phyloP scores from a whole-genome alignment of 2,888 invertebrate species.

The Diachrysia chrysitis region DNA sequence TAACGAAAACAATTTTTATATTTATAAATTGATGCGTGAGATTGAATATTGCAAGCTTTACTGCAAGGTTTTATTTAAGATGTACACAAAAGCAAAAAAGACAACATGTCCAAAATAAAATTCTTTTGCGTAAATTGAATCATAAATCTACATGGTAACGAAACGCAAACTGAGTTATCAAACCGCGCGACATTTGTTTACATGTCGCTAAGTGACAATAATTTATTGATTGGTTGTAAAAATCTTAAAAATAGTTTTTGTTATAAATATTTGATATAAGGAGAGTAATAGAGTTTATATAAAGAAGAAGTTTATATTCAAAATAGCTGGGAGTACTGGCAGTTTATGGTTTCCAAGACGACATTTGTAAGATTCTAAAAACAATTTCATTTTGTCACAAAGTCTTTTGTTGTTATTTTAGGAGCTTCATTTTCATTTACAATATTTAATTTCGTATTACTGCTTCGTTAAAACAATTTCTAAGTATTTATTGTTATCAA shows the following conservation, averaged over 20 bases:
- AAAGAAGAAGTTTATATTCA: conserved; percentile 9
- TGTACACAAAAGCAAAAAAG: too few relatives aligned
- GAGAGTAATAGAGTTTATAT: neutral
- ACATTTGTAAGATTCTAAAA: conserved; percentile 69
- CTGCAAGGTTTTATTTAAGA: too few relatives aligned
- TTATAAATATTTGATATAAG: conserved; percentile 7
- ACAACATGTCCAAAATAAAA: too few relatives aligned
- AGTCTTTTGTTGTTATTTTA: conserved; percentile 66
- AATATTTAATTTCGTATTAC: conserved; percentile 59
- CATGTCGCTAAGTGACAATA: conserved; percentile 68
- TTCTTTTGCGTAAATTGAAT: conserved; percentile 15
- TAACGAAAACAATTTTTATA: neutral
- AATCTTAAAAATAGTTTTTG: conserved; percentile 32
- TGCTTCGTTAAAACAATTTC: conserved; percentile 45
- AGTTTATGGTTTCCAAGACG: conserved; percentile 26
- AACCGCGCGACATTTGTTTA: conserved; percentile 81
- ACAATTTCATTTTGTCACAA: conserved; percentile 67
- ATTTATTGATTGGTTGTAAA: conserved; percentile 75
- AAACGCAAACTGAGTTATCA: conserved; percentile 57
- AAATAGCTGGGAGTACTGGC: conserved; percentile 40
- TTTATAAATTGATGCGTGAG: neutral
- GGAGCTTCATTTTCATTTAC: conserved; percentile 65
- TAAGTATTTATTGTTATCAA: conserved; percentile 20
- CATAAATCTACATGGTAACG: conserved; percentile 55
- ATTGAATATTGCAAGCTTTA: neutral